These are phyloP conservation scores for Nebria salina DNA, from an alignment of 2,888 invertebrate species.

Conservation along the genomic window DNA sequence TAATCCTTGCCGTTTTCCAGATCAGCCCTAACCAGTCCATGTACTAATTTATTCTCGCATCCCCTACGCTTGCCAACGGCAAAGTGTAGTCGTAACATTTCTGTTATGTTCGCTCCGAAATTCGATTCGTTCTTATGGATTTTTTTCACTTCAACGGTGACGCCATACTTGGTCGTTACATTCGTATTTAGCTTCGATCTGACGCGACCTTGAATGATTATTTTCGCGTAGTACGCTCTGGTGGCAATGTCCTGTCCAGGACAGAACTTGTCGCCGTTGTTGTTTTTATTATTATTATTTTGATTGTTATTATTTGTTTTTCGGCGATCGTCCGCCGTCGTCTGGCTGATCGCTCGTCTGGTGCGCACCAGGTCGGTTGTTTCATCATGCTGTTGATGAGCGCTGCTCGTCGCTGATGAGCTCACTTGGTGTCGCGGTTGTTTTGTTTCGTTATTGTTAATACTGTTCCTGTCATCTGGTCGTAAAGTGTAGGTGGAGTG, in stretches of 20 bases:
- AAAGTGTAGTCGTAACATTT: slow-evolving; percentile 66
- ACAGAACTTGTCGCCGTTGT: slow-evolving; percentile 61
- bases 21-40: slow-evolving; percentile 66
- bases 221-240: slow-evolving; percentile 72
- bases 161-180: slow-evolving; percentile 66
- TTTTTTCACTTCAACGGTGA: slow-evolving; percentile 72
- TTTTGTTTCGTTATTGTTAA: neutral
- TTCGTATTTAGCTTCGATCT: slow-evolving; percentile 63
- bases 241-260: slow-evolving; percentile 72
- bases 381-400: neutral
- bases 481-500: slow-evolving; percentile 19
- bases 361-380: slow-evolving; percentile 25
- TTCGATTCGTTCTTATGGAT: slow-evolving; percentile 70
- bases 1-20: slow-evolving; percentile 68
- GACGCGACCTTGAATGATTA: slow-evolving; percentile 70
- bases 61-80: slow-evolving; percentile 57
- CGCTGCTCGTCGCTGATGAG: neutral
- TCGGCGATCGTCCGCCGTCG: slow-evolving; percentile 14
- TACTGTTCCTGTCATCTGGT: slow-evolving; percentile 23
- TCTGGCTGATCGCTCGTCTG: slow-evolving; percentile 26
- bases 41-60: slow-evolving; percentile 50
- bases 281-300: neutral
- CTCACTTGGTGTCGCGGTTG: neutral
- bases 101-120: slow-evolving; percentile 61
- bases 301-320: neutral